These are phyloP conservation scores for Oncorhynchus kisutch DNA, from an alignment of 2,113 vertebrate genomes.

Conservation along the genomic window DNA sequence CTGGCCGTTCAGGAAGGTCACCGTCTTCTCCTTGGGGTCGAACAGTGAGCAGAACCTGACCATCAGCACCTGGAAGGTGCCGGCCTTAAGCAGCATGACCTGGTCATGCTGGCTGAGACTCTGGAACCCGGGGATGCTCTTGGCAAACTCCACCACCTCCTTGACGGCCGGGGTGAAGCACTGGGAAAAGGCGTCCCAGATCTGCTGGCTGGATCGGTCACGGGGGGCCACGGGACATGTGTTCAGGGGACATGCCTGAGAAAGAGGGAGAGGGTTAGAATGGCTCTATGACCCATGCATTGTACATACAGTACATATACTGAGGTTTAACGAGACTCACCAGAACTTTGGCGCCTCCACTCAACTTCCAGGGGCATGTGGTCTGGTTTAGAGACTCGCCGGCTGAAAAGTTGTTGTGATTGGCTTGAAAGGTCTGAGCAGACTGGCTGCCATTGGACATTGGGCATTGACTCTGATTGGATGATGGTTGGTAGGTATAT, in stretches of 20 bases:
- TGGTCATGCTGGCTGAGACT: slow-evolving; percentile 79
- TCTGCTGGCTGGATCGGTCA: slow-evolving; percentile 69
- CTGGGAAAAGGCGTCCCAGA: slow-evolving; percentile 80
- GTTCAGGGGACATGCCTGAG: slow-evolving; percentile 78
- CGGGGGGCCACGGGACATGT: slow-evolving; percentile 69
- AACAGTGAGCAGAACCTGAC: slow-evolving; percentile 80
- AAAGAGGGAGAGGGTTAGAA: slow-evolving; percentile 3
- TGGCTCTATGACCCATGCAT: neutral
- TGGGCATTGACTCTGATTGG: slow-evolving; percentile 61
- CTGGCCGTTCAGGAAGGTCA: slow-evolving; percentile 78
- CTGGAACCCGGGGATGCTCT: slow-evolving; percentile 80
- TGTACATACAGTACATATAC: neutral
- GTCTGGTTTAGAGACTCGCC: slow-evolving; percentile 45
- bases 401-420: slow-evolving; percentile 43
- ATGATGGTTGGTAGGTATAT: slow-evolving; percentile 48
- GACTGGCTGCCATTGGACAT: slow-evolving; percentile 20
- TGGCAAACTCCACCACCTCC: slow-evolving; percentile 80
- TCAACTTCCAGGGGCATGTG: slow-evolving; percentile 71
- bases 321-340: slow-evolving; percentile 39
- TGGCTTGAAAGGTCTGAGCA: slow-evolving; percentile 36
- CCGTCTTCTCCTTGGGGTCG: slow-evolving; percentile 67
- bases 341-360: slow-evolving; percentile 73
- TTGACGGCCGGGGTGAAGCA: slow-evolving; percentile 80
- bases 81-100: slow-evolving; percentile 80
- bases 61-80: slow-evolving; percentile 83